A percentile compares a stretch with the other conserved stretches of the same genome.
phyloP scores from a whole-genome alignment of 2,113 vertebrate genomes.

The Leptosomus discolor region DNA sequence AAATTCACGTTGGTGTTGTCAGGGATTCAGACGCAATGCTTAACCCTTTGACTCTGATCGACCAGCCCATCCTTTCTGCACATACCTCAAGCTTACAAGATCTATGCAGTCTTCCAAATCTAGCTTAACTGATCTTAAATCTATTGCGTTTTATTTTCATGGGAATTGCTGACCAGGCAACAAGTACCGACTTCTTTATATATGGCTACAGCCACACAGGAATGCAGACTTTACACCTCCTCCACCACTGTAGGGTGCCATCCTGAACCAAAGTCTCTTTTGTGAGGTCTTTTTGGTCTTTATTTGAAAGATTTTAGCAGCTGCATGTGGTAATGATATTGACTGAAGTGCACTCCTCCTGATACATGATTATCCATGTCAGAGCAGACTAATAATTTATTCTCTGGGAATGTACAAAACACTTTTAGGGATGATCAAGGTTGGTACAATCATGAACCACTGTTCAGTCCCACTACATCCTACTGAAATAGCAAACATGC shows the following conservation, averaged over 20 bases:
- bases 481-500: neutral
- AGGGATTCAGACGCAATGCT: neutral
- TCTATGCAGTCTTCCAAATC: neutral
- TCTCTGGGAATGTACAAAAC: neutral
- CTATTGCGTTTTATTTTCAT: neutral
- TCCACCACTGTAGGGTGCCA: accelerated
- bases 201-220: accelerated
- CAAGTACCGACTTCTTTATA: neutral
- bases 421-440: neutral
- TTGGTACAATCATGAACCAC: too few species aligned
- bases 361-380: accelerated
- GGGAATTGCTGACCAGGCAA: neutral
- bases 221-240: neutral
- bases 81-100: neutral
- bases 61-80: neutral
- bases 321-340: too few species aligned
- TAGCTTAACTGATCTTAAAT: neutral
- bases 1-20: neutral
- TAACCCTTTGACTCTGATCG: neutral
- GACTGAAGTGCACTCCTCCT: neutral
- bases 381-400: neutral
- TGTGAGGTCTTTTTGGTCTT: neutral
- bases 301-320: neutral
- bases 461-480: neutral
- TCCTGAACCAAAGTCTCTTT: neutral